A percentile compares a stretch with the other conserved stretches of the same genome.
phyloP scores from a whole-genome alignment of 2,888 invertebrate genomes.

The Agrilus biguttatus region DNA sequence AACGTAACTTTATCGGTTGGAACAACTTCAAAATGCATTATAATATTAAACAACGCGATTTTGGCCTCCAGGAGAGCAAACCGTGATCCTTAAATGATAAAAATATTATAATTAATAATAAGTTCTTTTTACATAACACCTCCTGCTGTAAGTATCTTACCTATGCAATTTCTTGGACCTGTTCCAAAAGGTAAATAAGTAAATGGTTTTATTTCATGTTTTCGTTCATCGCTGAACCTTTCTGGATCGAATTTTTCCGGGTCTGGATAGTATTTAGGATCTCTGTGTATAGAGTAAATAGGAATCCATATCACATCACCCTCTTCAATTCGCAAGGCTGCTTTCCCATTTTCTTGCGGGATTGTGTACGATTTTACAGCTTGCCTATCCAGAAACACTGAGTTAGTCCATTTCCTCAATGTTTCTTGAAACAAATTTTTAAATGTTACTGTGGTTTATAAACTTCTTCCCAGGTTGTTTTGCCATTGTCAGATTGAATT shows the following conservation, averaged over 20 bases:
- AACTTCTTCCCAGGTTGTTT: too few relatives aligned
- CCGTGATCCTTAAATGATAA: conserved; percentile 9
- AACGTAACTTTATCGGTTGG: conserved; percentile 14
- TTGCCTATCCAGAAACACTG: conserved; percentile 30
- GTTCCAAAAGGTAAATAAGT: conserved; percentile 37
- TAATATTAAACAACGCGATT: conserved; percentile 11
- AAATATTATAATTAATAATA: background rate
- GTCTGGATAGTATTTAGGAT: conserved; percentile 37
- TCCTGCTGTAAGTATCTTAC: conserved; percentile 8
- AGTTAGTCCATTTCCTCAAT: conserved; percentile 34
- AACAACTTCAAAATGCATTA: conserved; percentile 13
- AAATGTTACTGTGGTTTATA: too few relatives aligned
- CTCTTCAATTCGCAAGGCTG: conserved; percentile 7
- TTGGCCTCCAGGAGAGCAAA: conserved; percentile 17
- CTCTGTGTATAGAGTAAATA: conserved; percentile 36
- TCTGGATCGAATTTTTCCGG: conserved; percentile 37
- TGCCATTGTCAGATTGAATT: too few relatives aligned
- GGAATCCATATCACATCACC: conserved; percentile 27
- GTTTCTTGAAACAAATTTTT: conserved; percentile 24
- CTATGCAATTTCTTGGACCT: conserved; percentile 26
- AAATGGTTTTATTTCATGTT: conserved; percentile 32
- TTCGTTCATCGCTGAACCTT: conserved; percentile 38
- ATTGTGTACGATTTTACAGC: conserved; percentile 32
- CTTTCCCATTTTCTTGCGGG: background rate
- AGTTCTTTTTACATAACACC: background rate